phyloP scores from a whole-genome alignment of 2,113 vertebrate genomes.

The Pholis gunnellus region DNA sequence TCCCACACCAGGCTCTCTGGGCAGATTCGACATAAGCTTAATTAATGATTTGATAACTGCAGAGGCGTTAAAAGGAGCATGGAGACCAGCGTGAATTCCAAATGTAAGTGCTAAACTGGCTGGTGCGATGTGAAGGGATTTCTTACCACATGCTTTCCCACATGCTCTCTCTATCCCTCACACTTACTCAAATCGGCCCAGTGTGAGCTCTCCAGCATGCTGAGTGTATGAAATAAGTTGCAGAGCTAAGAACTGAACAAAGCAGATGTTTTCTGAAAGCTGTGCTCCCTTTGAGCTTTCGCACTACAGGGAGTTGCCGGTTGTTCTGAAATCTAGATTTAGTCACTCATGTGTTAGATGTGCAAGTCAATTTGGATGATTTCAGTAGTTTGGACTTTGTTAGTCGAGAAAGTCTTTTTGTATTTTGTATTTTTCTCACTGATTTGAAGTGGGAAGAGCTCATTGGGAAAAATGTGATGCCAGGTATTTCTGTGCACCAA shows the following conservation, averaged over 20 bases:
- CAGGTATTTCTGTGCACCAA: not conserved
- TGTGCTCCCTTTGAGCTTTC: conserved; percentile 15
- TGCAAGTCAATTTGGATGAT: conserved; percentile 9
- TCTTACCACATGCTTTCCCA: conserved; percentile 27
- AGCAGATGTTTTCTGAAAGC: conserved; percentile 54
- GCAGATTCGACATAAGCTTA: conserved; percentile 66
- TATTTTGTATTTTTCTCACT: not conserved
- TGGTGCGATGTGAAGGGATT: conserved; percentile 37
- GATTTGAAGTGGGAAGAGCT: not conserved
- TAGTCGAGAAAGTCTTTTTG: not conserved
- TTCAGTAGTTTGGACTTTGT: not conserved
- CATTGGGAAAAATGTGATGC: not conserved
- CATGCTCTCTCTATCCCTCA: conserved; percentile 7
- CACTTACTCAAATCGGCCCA: conserved; percentile 17
- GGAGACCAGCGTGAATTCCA: conserved; percentile 46
- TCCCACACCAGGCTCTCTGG: conserved; percentile 44
- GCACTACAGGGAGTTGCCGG: conserved; percentile 6
- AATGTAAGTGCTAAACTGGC: conserved; percentile 42
- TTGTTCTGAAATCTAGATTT: conserved; percentile 17
- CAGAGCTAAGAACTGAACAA: conserved; percentile 41
- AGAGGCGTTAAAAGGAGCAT: conserved; percentile 55
- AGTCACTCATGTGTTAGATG: conserved; percentile 20
- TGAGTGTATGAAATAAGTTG: conserved; percentile 22
- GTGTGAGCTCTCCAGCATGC: conserved; percentile 28
- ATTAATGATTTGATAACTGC: conserved; percentile 71